phyloP scores from a whole-genome alignment of 2,113 vertebrate genomes.

The Ammodramus savannarum region DNA sequence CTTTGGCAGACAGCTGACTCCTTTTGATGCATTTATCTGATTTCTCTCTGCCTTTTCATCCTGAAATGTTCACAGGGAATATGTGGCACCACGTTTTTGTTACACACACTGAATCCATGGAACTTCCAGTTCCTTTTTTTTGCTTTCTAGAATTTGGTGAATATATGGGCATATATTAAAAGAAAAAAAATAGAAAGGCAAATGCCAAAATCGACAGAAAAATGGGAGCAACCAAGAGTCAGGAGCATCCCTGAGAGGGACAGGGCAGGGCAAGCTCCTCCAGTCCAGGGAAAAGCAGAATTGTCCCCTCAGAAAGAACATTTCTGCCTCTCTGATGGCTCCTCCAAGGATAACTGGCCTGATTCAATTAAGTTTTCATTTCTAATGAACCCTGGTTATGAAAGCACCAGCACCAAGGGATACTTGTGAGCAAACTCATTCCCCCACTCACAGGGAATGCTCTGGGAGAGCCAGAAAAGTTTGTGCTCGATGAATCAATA shows the following conservation, averaged over 20 bases:
- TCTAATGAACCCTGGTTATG: constrained; percentile 34
- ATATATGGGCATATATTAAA: neutral
- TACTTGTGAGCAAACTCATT: neutral
- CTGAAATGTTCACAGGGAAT: neutral
- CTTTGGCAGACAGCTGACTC: constrained; percentile 44
- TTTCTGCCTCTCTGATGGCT: constrained; percentile 25
- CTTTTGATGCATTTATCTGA: constrained; percentile 64
- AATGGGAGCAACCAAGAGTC: neutral
- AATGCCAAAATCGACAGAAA: neutral
- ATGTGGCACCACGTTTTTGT: neutral
- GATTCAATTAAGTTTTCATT: constrained; percentile 35
- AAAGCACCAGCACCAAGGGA: neutral
- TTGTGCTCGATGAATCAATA: neutral
- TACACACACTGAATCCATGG: neutral
- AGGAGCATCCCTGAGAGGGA: neutral
- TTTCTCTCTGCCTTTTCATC: constrained; percentile 48
- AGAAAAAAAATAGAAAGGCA: neutral
- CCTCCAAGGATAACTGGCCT: neutral
- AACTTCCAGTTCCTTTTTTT: neutral
- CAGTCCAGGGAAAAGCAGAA: neutral
- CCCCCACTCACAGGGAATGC: neutral
- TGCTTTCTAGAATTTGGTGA: neutral
- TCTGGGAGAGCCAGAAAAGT: rapidly evolving
- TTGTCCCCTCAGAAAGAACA: neutral
- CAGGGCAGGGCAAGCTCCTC: neutral